Base-by-base conservation (phyloP, 2,888 invertebrate species). In the Dendrolimus houi region DNA sequence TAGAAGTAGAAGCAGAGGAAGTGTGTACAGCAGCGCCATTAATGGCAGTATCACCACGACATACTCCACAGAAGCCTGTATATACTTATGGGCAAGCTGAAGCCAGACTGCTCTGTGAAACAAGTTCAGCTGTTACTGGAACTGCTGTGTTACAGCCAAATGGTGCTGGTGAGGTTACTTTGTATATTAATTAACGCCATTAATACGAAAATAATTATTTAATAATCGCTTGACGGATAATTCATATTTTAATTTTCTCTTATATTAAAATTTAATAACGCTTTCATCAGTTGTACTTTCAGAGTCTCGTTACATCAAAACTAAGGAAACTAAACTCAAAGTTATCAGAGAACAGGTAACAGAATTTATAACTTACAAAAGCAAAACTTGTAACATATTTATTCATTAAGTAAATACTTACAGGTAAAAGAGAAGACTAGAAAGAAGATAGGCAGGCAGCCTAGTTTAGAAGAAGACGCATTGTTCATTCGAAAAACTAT, bases 1-100 rank as follows among this genome's bases (percentile, higher is more conserved):
- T 96, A 0, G 96, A 96, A 74, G 94, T 96, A 6, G 96, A 96
- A 77, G 96, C 95, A 66, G 94, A 95, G 58, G 94, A 95, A 57
- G 93, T 95, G 54, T 96, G 96, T 81, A 95, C 95, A 0, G 95
- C 95, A 0, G 94, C 95, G 8, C 94, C 95, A 0, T 82, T 96
- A 57, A 85, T 94, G 55, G 93, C 94, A 0, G 92, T 93, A 7
- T 92, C 93, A 13, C 93, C 93, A 0, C 81, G 93, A 6, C 91
- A 91, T 57, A 92, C 91, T 47, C 93, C 94, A 52, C 95, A 95
- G 72, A 94, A 94, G 53, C 95, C 96, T 0, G 92, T 96, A 1
- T 96, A 96, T 70, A 93, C 93, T 40, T 94, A 94, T 66, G 94
- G 92, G 0, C 92, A 92, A 57, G 93, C 94, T 61, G 93, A 90